Base-by-base conservation (phyloP, 1,140 invertebrate species). In the Episyrphus balteatus region DNA sequence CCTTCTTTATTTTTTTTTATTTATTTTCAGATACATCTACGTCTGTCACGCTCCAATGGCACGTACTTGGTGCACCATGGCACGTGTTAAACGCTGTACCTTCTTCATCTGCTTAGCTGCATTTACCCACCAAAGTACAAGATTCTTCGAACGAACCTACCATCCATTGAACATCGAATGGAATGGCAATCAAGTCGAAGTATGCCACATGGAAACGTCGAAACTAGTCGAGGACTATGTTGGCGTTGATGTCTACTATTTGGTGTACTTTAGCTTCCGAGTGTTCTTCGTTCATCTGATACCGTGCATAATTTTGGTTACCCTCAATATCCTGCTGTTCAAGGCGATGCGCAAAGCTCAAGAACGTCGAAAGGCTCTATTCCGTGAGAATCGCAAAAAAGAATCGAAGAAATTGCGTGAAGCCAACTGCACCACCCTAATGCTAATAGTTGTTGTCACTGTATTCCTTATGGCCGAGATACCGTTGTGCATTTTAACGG, bases 361-460 rank as follows among this genome's bases (percentile, higher is more conserved):
- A 66, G 72, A 79, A 36, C 81, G 89, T 51, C 70, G 89, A 14
- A 81, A 86, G 57, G 79, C 83, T 61, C 73, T 92, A 10, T 82
- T 92, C 58, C 83, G 86, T 47, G 88, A 91, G 59, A 90, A 88
- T 63, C 76, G 84, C 48, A 88, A 85, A 60, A 85, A 76, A 51
- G 90, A 90, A 69, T 89, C 82, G 67, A 85, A 82, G 65, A 86
- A 83, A 57, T 70, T 87, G 42, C 74, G 84, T 31, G 92, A 92
- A 59, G 84, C 83, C 6, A 94, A 95, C 59, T 93, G 88, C 60
- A 95, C 91, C 2, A 94, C 90, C 0, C 66, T 94, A 7, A 95
- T 96, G 92, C 70, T 96, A 3, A 93, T 95, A n/a, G 88, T 91
- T 5, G 89, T 96, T 1, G 91, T 96, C 0, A 86, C 87, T 0